These are phyloP conservation scores for Pristionchus maxplancki DNA, from an alignment of 2,888 invertebrate genomes.

Conservation along the genomic window DNA sequence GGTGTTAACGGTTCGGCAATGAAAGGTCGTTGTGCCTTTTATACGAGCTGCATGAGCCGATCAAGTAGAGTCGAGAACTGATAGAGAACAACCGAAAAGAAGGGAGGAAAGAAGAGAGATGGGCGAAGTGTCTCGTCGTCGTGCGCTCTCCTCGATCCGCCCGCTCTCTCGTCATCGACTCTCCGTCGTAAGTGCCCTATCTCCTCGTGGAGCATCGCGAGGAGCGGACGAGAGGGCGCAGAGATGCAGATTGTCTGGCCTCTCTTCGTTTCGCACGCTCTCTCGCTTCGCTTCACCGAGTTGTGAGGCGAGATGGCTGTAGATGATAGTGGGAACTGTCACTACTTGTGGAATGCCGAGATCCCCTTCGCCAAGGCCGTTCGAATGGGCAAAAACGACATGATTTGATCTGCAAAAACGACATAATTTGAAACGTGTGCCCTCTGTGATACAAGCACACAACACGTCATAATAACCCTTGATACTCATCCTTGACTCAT, in stretches of 20 bases:
- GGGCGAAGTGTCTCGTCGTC: constrained; percentile 38
- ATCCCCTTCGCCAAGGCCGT: neutral
- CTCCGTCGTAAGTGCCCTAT: neutral
- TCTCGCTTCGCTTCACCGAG: too few species aligned
- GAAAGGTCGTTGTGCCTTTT: neutral
- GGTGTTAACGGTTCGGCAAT: constrained; percentile 13
- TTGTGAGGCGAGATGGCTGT: neutral
- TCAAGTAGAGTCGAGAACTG: constrained; percentile 36
- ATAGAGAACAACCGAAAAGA: constrained; percentile 43
- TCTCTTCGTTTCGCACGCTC: too few species aligned
- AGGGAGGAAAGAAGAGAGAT: neutral
- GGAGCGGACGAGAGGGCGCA: neutral
- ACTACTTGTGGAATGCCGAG: constrained; percentile 2
- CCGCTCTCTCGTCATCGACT: neutral
- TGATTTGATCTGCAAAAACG: neutral
- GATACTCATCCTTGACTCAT: too few species aligned
- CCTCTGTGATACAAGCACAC: neutral
- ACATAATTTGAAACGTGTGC: too few species aligned
- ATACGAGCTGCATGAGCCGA: neutral
- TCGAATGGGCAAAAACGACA: neutral
- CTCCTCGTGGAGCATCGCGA: neutral
- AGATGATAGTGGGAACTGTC: constrained; percentile 33
- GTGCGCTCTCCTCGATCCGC: neutral
- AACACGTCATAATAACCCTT: neutral
- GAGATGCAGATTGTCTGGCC: neutral